Base-by-base conservation (phyloP, 2,797 vertebrate species). In the Sebastes diaconus region DNA sequence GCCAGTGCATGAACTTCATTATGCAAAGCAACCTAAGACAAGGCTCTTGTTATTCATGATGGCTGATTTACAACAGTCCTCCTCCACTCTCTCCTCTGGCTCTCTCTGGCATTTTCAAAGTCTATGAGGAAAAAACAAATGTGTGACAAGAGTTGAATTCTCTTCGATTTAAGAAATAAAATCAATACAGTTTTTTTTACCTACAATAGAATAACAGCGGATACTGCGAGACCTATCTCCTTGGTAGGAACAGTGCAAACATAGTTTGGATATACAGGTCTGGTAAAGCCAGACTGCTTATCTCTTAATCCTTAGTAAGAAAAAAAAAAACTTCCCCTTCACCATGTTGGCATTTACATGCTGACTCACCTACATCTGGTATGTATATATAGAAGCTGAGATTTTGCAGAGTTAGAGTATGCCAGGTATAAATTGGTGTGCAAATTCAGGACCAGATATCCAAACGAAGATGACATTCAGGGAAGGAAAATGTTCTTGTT, bases 401-500 rank as follows among this genome's bases (percentile, higher is more conserved):
- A 80, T 65, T 75, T 46, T 52, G 14, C n/a, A 65, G 32, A 68
- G 57, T 66, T 60, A 20, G 13, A 50, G 22, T 39, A 65, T 50
- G 29, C 1, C 55, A 69, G 65, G 58, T 81, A n/a, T 13, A 68
- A 70, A 69, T 22, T 29, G 61, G 16, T 83, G 36, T 71, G 69
- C 52, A 77, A 61, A 70, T 71, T 61, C 9, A 57, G 25, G 67
- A 54, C 25, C 61, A 83, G 57, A 74, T 85, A 73, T 71, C 70
- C 36, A 76, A 81, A 65, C 11, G 14, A 50, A 68, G 30, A n/a
- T 68, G 34, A 73, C 34, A 84, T 73, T 74, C 39, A 65, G 12
- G 6, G 10, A 73, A 30, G 58, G 9, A 79, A 73, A 69, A 75
- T 32, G 14, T 55, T 50, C 50, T 54, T 69, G 24, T 42, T 61